Evolutionary conservation across 1,140 invertebrate genomes (phyloP), one percentile per base, ranked within the genome.

Genomic region (Drosophila pruinosa): DNA sequence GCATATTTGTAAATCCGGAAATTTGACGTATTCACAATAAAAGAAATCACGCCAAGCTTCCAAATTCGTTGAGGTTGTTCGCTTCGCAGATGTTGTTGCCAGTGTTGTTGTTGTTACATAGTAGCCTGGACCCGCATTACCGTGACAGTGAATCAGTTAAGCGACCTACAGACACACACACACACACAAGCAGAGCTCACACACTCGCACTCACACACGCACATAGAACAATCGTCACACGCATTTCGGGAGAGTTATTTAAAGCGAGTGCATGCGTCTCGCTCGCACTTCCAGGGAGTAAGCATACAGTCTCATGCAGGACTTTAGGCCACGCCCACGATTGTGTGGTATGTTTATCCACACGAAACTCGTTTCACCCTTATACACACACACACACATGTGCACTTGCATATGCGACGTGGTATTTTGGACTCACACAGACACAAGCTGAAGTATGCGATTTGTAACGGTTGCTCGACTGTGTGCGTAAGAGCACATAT

Each of bases 251-350:
- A 69, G 71, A 73, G 54, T 68, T 68, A 68, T 71, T 62, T 58
- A 36, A 48, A 57, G 52, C 12, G 38, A 70, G 22, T 61, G 45
- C 31, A 28, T 69, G 39, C 53, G 15, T 58, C 64, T 69, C 43
- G 31, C 64, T 69, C 50, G 52, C 67, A 64, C 50, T 2, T 6
- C 5, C 14, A 17, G 58, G 24, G 28, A 28, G 31, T 38, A 38
- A 17, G 19, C 34, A 28, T 17, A 19, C 50, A 54, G 39, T 15
- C 19, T 10, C 43, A 71, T 48, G 24, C 68, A 26, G 61, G 10
- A 63, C 10, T 48, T 14, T 72, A 54, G 38, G 77, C 77, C 77
- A 80, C 77, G 77, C 77, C 77, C 72, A 57, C 63, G 59, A 72
- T 41, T 52, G 57, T 69, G 54, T 59, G 50, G 26, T 31, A 36